Percentiles rank a stretch among this genome's conserved stretches.
phyloP scores from a whole-genome alignment of 1,140 invertebrate species.

The Drosophila elegans region DNA sequence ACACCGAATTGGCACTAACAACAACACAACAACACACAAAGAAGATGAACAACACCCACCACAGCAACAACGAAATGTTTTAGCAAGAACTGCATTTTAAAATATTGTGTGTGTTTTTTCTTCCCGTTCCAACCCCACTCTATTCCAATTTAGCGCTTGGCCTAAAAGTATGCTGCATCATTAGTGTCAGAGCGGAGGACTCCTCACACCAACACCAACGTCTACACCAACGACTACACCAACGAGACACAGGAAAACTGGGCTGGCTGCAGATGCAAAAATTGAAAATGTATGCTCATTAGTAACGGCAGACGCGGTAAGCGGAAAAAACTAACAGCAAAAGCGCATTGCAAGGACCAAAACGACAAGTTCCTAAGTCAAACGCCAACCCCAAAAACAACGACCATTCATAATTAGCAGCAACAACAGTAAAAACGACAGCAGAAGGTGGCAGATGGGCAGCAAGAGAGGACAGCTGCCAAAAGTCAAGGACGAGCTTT shows the following conservation, averaged over 20 bases:
- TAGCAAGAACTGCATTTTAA: slow-evolving; percentile 53
- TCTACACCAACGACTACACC: slow-evolving; percentile 21
- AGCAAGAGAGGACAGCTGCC: slow-evolving; percentile 24
- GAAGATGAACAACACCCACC: slow-evolving; percentile 12
- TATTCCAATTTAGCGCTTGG: slow-evolving; percentile 76
- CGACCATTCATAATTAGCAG: slow-evolving; percentile 34
- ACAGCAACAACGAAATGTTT: slow-evolving; percentile 31
- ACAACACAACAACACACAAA: slow-evolving; percentile 29
- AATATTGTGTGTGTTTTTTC: slow-evolving; percentile 58
- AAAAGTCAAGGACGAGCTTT: slow-evolving; percentile 61
- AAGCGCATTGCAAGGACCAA: slow-evolving; percentile 71
- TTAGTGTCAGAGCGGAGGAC: slow-evolving; percentile 64
- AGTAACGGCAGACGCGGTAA: slow-evolving; percentile 40
- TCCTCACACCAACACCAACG: slow-evolving; percentile 26
- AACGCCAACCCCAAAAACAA: slow-evolving; percentile 23
- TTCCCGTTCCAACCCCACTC: slow-evolving; percentile 38
- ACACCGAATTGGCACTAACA: slow-evolving; percentile 71
- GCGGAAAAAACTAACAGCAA: slow-evolving; percentile 55
- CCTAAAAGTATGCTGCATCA: slow-evolving; percentile 78
- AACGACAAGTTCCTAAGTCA: slow-evolving; percentile 73
- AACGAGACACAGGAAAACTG: slow-evolving; percentile 8
- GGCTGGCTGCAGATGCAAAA: slow-evolving; percentile 37
- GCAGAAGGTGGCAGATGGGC: slow-evolving; percentile 10
- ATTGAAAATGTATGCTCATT: slow-evolving; percentile 67
- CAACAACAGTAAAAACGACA: slow-evolving; percentile 4